Percentiles rank a stretch among this genome's conserved stretches.
phyloP scores from a whole-genome alignment of 2,113 vertebrate species.

The Alligator mississippiensis region DNA sequence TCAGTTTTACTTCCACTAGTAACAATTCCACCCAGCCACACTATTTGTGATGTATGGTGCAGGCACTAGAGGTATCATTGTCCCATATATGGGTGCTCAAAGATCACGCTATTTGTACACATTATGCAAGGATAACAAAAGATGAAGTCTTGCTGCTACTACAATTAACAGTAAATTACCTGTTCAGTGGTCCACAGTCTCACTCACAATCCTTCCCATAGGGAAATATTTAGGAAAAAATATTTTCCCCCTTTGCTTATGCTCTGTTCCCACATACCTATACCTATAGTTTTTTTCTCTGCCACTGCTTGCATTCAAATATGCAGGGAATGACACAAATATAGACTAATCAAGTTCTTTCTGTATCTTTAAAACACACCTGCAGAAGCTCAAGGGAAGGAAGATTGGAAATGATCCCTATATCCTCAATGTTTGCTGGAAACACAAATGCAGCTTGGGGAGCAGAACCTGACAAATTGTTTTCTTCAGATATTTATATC shows the following conservation, averaged over 20 bases:
- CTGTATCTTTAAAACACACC: not conserved
- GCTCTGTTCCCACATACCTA: not conserved
- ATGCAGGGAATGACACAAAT: not conserved
- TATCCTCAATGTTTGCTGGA: not conserved
- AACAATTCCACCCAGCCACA: not conserved
- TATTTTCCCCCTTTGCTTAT: not conserved
- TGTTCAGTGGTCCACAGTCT: not conserved
- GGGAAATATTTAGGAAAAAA: not conserved
- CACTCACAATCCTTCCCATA: not conserved
- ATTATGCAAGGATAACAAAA: not conserved
- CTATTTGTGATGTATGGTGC: not conserved
- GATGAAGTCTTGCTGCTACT: fast-evolving
- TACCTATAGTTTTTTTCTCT: not conserved
- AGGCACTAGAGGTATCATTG: not conserved
- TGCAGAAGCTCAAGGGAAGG: not conserved
- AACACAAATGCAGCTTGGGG: not conserved
- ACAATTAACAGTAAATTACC: not conserved
- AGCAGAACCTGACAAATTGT: not conserved
- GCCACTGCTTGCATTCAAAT: not conserved
- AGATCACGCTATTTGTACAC: fast-evolving
- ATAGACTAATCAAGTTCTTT: not conserved
- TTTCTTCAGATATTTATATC: conserved; percentile 25
- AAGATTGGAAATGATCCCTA: not conserved
- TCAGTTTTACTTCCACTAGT: no score
- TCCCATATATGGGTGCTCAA: not conserved